Conservation (phyloP, 2,888 invertebrate genomes). For the Candidula unifasciata region DNA sequence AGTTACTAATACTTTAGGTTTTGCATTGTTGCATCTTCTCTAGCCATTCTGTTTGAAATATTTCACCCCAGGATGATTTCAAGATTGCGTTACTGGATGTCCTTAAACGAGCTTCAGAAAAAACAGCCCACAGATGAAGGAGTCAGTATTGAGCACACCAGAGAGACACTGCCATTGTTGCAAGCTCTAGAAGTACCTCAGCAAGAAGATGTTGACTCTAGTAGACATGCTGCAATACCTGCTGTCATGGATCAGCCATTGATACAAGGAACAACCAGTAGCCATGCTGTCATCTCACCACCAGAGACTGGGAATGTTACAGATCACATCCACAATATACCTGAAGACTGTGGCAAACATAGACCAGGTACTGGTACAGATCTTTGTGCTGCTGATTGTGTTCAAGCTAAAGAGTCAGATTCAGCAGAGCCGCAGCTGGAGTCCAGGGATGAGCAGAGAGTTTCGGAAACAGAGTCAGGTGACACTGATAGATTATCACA, state of each 20-base stretch:
- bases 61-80: constrained; percentile 38
- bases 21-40: background rate
- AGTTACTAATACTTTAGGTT: background rate
- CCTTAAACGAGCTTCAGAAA: constrained; percentile 9
- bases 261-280: background rate
- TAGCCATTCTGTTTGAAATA: background rate
- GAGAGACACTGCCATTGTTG: background rate
- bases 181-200: background rate
- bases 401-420: background rate
- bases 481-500: background rate
- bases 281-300: background rate
- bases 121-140: background rate
- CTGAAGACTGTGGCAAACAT: background rate
- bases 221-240: background rate
- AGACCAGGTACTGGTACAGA: background rate
- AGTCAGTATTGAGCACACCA: background rate
- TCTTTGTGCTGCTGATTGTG: background rate
- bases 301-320: background rate
- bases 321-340: background rate
- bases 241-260: background rate
- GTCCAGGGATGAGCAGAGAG: background rate
- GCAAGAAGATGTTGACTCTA: background rate
- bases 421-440: background rate
- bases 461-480: background rate
- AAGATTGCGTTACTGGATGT: constrained; percentile 38